A percentile compares a stretch with the other conserved stretches of the same genome.
These are phyloP conservation scores for Arrhopalites spinosus DNA, from an alignment of 2,888 invertebrate species.

Conservation along the genomic window DNA sequence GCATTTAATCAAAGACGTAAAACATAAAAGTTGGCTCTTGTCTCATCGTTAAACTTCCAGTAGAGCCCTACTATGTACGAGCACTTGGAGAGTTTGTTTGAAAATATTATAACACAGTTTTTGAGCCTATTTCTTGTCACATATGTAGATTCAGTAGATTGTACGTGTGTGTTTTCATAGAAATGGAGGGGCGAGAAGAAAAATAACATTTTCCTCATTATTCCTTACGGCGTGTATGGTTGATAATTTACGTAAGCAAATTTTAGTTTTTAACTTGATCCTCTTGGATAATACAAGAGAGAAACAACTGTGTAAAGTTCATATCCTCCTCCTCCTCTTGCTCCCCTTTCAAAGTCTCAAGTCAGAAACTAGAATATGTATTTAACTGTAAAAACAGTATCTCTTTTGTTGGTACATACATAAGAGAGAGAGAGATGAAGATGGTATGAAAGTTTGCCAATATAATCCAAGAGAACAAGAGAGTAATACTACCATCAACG, in stretches of 20 bases:
- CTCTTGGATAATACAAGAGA: not conserved
- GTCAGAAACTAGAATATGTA: not conserved
- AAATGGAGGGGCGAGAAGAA: too few relatives aligned
- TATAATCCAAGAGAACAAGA: conserved; percentile 35
- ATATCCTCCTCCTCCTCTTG: not conserved
- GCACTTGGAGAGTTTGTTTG: too few relatives aligned
- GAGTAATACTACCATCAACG: not conserved
- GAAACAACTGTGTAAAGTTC: not conserved
- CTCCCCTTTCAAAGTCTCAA: not conserved
- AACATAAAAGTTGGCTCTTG: conserved; percentile 2
- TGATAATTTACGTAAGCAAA: not conserved
- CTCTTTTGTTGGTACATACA: too few relatives aligned
- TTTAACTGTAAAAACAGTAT: too few relatives aligned
- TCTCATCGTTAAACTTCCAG: conserved; percentile 6
- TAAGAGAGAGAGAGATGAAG: conserved; percentile 13
- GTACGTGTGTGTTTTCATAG: too few relatives aligned
- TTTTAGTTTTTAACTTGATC: not conserved
- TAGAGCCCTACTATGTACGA: too few relatives aligned
- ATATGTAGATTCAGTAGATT: too few relatives aligned
- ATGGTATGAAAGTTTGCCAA: conserved; percentile 48
- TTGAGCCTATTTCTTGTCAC: too few relatives aligned
- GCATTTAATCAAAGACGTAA: conserved; percentile 2
- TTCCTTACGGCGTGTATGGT: not conserved
- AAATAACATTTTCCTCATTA: not conserved
- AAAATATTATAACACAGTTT: too few relatives aligned